Evolutionary conservation across 1,140 invertebrate genomes (phyloP), one percentile per base, ranked within the genome.

Genomic region (Penaeus japonicus): DNA sequence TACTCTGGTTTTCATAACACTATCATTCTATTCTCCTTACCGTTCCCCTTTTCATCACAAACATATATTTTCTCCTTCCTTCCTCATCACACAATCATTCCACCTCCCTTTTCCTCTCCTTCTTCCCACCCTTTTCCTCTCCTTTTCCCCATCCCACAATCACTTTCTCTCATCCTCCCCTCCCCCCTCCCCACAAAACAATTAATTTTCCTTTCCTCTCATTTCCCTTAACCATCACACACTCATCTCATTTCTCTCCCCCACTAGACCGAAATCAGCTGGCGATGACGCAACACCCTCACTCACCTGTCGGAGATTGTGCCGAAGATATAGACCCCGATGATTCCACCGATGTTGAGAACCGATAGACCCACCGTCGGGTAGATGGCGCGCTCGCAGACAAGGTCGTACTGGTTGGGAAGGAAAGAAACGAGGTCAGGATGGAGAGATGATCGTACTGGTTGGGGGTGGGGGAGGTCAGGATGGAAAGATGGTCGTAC

Each of bases 261-360:
- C 27, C 22, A 39, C 10, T 30, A 55, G 12, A 17, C 54, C 22
- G 22, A 47, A n/a, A 32, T 82, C 17, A 22, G 27, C 70, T 73
- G 24, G 30, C 4, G 27, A 32, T 73, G 70, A 73, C 20, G 27
- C 24, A 32, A 73, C 39, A 30, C 75, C 88, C 70, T 81, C 62
- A n/a, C 85, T 93, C 92, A 95, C 94, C 94, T 95, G 93, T 97
- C 97, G 91, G 97, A 97, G 2, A 97, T 92, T 53, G 95, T 92
- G 12, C 96, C 96, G 93, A 97, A 97, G 20, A 96, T 93, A 91
- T 97, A 97, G 12, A 97, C 96, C 54, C 96, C 96, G 87, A 97
- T 94, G 0, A 96, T 96, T 32, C 96, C 96, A 32, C 96, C 97
- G 59, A 95, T 92, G 92, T 97, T 97, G 54, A 97, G 93, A 0